Percentiles rank a stretch among this genome's conserved stretches.
Conservation (phyloP, 2,797 vertebrate genomes). For the Momotus momota region DNA sequence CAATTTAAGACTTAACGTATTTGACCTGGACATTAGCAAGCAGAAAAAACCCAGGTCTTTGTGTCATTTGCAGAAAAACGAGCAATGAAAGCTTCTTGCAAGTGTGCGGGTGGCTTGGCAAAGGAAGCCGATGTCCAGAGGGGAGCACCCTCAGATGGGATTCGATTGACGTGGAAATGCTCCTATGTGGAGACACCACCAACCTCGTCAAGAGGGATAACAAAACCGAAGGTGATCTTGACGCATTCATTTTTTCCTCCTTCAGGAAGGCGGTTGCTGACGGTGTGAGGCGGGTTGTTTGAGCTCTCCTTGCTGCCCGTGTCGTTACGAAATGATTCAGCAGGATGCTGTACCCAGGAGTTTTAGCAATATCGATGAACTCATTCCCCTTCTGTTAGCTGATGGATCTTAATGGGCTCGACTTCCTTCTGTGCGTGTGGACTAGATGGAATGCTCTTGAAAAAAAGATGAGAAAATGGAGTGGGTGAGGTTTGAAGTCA, state of each 20-base stretch:
- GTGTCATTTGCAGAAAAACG: background rate
- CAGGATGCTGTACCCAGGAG: background rate
- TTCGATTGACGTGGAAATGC: background rate
- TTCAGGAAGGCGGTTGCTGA: conserved; percentile 5
- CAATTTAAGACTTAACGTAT: background rate
- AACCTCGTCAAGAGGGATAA: background rate
- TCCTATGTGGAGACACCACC: background rate
- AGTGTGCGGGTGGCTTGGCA: background rate
- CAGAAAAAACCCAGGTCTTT: background rate
- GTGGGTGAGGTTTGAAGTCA: conserved; percentile 20
- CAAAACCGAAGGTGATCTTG: background rate
- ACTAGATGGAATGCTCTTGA: background rate
- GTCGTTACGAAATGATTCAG: conserved; percentile 57
- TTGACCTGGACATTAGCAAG: background rate
- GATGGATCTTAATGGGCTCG: conserved; percentile 55
- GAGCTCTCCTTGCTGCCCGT: conserved; percentile 43
- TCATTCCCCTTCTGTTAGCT: conserved; percentile 37
- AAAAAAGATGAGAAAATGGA: background rate
- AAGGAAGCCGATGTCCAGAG: background rate
- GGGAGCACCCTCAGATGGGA: background rate
- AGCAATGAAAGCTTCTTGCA: background rate
- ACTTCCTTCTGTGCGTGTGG: conserved; percentile 3
- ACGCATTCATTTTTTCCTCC: background rate
- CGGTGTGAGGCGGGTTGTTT: background rate
- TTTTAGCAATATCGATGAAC: conserved; percentile 44